Evolutionary conservation across 2,888 invertebrate genomes (phyloP).

Genomic region (Nezara viridula): DNA sequence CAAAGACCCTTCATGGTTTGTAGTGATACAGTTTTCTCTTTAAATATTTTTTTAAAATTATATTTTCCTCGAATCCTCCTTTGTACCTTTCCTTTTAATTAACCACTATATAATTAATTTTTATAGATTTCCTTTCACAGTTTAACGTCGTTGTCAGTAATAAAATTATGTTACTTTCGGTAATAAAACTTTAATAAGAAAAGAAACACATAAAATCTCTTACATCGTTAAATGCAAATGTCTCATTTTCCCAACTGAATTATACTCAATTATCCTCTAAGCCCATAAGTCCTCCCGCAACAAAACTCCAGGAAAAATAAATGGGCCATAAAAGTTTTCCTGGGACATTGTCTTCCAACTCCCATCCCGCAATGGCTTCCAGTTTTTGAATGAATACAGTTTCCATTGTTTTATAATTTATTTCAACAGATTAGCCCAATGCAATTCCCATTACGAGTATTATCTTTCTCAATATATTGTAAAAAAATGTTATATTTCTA

Average conservation of each 20-base stretch:
- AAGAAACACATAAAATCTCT: background rate
- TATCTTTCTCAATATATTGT: too few species aligned
- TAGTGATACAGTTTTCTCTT: too few species aligned
- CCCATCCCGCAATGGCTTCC: background rate
- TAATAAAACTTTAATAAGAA: too few species aligned
- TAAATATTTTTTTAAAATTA: too few species aligned
- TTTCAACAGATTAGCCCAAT: background rate
- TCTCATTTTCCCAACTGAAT: background rate
- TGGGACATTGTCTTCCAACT: background rate
- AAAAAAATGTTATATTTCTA: too few species aligned
- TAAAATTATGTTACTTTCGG: too few species aligned
- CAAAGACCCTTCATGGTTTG: too few species aligned
- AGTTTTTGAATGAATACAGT: background rate
- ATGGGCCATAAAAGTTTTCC: background rate
- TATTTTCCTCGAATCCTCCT: too few species aligned
- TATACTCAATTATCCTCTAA: background rate
- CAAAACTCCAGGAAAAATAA: background rate
- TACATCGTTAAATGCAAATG: background rate
- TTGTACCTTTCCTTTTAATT: too few species aligned
- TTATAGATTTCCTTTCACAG: too few species aligned
- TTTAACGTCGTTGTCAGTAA: too few species aligned
- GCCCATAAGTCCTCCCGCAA: background rate
- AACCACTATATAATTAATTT: too few species aligned
- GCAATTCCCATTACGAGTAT: background rate
- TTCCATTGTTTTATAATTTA: background rate